Percentiles rank a stretch among this genome's conserved stretches.
phyloP scores from a whole-genome alignment of 1,140 invertebrate genomes.

The Temnothorax longispinosus region DNA sequence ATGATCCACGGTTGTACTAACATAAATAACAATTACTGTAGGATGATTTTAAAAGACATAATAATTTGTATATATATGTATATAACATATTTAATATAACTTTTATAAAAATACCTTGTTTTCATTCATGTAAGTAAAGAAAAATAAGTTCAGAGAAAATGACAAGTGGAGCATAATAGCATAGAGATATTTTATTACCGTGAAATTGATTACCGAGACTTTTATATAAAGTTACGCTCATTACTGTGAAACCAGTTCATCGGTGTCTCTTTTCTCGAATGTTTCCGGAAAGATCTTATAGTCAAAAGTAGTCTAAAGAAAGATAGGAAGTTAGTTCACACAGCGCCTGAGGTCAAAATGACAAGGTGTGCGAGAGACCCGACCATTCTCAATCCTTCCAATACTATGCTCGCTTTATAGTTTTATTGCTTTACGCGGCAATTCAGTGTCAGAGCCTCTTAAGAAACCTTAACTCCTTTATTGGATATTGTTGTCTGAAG shows the following conservation, averaged over 20 bases:
- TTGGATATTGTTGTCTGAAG: constrained; percentile 41
- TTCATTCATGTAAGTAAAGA: neutral
- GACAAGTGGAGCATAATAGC: neutral
- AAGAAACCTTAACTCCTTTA: constrained; percentile 56
- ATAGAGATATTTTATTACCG: constrained; percentile 25
- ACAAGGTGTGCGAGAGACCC: constrained; percentile 48
- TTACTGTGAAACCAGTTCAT: neutral
- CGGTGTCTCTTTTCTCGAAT: constrained; percentile 6
- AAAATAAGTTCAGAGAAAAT: neutral
- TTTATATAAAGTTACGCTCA: constrained; percentile 26
- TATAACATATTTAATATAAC: neutral
- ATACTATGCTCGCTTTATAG: constrained; percentile 73
- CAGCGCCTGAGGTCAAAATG: constrained; percentile 36
- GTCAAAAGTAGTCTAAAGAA: constrained; percentile 31
- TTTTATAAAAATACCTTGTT: neutral
- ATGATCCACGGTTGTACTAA: neutral
- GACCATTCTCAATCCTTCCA: constrained; percentile 77
- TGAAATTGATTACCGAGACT: constrained; percentile 10
- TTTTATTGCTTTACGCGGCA: constrained; percentile 74
- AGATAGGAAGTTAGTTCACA: constrained; percentile 44
- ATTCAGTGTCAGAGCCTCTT: neutral
- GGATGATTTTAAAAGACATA: neutral
- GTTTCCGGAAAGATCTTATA: neutral
- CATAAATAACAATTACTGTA: neutral
- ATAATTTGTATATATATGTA: neutral